Evolutionary conservation across 2,113 vertebrate species (phyloP).

Genomic region (Herpailurus yagouaroundi): DNA sequence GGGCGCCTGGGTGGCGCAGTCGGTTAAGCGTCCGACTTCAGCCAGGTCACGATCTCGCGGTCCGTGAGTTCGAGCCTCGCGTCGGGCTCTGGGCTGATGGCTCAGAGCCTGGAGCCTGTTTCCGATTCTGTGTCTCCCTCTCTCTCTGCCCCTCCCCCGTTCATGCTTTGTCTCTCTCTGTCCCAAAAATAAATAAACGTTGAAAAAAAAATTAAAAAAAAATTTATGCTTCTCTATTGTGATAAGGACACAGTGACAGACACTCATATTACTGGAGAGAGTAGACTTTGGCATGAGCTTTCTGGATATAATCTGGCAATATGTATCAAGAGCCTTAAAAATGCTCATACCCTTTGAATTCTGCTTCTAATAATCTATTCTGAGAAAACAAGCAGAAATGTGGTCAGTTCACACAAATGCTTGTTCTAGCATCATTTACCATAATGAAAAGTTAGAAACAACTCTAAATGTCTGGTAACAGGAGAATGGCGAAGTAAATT

Average conservation of each 20-base stretch:
- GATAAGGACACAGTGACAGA: not conserved
- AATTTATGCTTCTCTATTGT: not conserved
- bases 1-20: too few relatives aligned
- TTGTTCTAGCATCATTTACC: not conserved
- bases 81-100: too few relatives aligned
- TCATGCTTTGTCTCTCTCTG: too few relatives aligned
- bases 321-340: not conserved
- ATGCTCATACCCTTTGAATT: not conserved
- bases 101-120: too few relatives aligned
- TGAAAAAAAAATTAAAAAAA: not conserved
- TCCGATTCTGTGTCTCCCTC: too few relatives aligned
- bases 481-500: not conserved
- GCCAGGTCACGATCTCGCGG: too few relatives aligned
- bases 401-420: not conserved
- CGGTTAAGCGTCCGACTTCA: too few relatives aligned
- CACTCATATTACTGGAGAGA: not conserved
- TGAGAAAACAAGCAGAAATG: slow-evolving; percentile 2
- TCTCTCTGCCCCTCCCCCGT: too few relatives aligned
- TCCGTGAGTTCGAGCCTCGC: too few relatives aligned
- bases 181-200: too few relatives aligned
- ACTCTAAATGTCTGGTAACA: not conserved
- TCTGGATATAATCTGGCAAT: not conserved
- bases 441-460: not conserved
- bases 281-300: not conserved
- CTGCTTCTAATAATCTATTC: not conserved